A percentile compares a stretch with the other conserved stretches of the same genome.
These are phyloP conservation scores for Gulo gulo DNA, from an alignment of 2,113 vertebrate genomes.

Conservation along the genomic window DNA sequence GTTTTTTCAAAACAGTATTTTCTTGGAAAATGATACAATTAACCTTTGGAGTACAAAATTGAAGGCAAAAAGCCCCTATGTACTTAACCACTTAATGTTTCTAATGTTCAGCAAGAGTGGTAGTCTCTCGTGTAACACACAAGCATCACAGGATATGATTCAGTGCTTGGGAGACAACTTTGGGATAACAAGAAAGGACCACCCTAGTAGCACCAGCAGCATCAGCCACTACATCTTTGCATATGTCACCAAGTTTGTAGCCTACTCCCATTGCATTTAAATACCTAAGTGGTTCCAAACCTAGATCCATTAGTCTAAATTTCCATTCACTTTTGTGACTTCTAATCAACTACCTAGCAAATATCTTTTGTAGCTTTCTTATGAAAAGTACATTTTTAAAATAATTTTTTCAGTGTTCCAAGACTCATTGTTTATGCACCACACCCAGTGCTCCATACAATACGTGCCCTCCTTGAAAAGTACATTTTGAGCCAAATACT, in stretches of 20 bases:
- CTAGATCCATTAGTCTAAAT: background rate
- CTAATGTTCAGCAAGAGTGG: background rate
- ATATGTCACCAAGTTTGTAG: background rate
- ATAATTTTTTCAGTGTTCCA: no score
- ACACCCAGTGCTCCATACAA: no score
- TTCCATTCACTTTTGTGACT: background rate
- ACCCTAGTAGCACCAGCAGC: background rate
- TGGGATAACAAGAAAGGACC: background rate
- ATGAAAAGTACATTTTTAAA: background rate
- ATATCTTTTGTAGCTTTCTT: constrained; percentile 5
- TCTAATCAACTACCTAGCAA: background rate
- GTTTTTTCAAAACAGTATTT: background rate
- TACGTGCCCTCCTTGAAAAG: background rate
- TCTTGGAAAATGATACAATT: background rate
- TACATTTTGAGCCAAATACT: background rate
- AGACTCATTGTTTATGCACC: no score
- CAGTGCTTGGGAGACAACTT: background rate
- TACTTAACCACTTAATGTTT: background rate
- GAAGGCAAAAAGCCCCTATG: background rate
- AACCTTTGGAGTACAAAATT: background rate
- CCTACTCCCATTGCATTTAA: background rate
- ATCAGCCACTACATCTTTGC: background rate
- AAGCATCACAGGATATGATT: background rate
- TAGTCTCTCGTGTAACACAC: background rate
- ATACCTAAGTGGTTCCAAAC: background rate